Percentiles rank a stretch among this genome's conserved stretches.
Evolutionary conservation across 35 echinoderm and acorn worm genomes (phyloP).

Genomic region (Heliocidaris erythrogramma): DNA sequence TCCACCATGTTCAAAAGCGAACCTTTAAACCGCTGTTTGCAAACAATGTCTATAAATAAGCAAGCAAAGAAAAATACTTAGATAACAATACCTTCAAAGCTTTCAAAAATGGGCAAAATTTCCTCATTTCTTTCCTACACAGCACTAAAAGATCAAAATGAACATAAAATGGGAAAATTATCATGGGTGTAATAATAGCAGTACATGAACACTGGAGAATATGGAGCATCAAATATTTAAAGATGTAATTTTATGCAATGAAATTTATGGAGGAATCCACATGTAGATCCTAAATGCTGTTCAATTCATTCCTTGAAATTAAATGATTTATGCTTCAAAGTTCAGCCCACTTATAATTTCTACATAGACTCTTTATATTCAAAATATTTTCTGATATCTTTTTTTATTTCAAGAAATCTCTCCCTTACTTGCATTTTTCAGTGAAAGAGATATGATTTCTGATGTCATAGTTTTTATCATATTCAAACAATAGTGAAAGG

Average conservation of each 20-base stretch:
- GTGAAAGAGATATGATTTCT: not conserved
- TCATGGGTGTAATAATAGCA: not conserved
- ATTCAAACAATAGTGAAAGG: no score
- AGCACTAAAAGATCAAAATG: slow-evolving; percentile 9
- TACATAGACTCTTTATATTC: no score
- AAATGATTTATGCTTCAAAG: no score
- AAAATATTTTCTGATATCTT: no score
- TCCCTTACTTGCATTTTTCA: not conserved
- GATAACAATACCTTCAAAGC: not conserved
- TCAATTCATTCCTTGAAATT: not conserved
- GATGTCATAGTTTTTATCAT: not conserved
- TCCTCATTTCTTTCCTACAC: slow-evolving; percentile 16
- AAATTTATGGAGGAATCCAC: not conserved
- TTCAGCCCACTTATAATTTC: no score
- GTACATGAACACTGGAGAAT: not conserved
- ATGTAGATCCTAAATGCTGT: not conserved
- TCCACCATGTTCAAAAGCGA: not conserved
- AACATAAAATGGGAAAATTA: not conserved
- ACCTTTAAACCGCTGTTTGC: slow-evolving; percentile 14
- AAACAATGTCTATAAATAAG: slow-evolving; percentile 8
- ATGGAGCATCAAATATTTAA: not conserved
- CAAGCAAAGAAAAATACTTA: not conserved
- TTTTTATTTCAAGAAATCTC: no score
- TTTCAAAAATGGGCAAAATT: not conserved
- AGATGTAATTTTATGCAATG: not conserved